Percentiles rank a stretch among this genome's conserved stretches.
These are phyloP conservation scores for Oncorhynchus clarkii DNA, from an alignment of 2,113 vertebrate genomes.

Conservation along the genomic window DNA sequence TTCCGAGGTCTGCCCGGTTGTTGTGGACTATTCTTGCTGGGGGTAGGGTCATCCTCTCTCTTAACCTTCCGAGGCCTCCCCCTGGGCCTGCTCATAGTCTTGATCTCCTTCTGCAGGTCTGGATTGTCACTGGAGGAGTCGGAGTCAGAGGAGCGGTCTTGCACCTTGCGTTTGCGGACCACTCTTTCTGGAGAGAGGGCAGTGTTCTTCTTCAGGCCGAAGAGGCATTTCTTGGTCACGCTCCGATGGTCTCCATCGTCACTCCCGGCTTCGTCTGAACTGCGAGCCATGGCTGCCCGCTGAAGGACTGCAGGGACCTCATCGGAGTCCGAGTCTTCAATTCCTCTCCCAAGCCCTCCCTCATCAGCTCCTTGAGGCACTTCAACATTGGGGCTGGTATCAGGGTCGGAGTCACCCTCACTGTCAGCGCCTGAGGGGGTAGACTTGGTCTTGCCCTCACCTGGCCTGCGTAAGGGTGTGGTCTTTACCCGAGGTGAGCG, in stretches of 20 bases:
- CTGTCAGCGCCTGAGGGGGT: slow-evolving; percentile 77
- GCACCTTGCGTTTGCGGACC: slow-evolving; percentile 82
- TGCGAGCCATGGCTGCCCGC: slow-evolving; percentile 76
- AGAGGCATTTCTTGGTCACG: slow-evolving; percentile 70
- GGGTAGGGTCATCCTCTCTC: slow-evolving; percentile 33
- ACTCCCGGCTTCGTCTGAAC: slow-evolving; percentile 85
- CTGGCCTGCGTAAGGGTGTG: slow-evolving; percentile 85
- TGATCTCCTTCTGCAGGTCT: slow-evolving; percentile 79
- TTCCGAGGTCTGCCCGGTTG: slow-evolving; percentile 63
- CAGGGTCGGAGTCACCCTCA: slow-evolving; percentile 72
- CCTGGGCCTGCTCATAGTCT: slow-evolving; percentile 75
- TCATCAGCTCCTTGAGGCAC: slow-evolving; percentile 51
- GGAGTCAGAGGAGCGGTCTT: slow-evolving; percentile 80
- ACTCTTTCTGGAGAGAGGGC: slow-evolving; percentile 77
- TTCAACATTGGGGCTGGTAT: slow-evolving; percentile 57
- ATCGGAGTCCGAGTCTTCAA: slow-evolving; percentile 85
- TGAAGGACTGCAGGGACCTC: slow-evolving; percentile 88
- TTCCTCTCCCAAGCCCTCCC: slow-evolving; percentile 51
- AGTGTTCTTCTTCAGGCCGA: slow-evolving; percentile 68
- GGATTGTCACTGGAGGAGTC: slow-evolving; percentile 87
- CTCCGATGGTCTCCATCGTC: slow-evolving; percentile 65
- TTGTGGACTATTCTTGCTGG: slow-evolving; percentile 20
- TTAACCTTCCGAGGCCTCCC: slow-evolving; percentile 61
- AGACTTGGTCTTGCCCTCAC: slow-evolving; percentile 72
- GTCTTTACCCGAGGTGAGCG: slow-evolving; percentile 93